Conservation (phyloP, 1,140 invertebrate species). For the Aporrectodea caliginosa region DNA sequence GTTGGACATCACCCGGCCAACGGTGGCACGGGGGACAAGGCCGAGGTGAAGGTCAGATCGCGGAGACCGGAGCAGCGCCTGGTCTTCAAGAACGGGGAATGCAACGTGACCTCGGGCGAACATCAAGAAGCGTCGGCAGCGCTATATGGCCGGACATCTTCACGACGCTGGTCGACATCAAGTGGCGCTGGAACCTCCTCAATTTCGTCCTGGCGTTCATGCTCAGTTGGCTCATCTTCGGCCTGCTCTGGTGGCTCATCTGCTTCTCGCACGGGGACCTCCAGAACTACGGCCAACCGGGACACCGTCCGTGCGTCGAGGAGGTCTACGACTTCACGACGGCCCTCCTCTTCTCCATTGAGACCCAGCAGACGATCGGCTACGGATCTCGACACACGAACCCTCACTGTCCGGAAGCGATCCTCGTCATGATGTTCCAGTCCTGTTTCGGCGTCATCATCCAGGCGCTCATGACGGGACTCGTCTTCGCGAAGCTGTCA, state of each 20-base stretch:
- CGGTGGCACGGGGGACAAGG: too few relatives aligned
- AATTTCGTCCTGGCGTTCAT: constrained; percentile 58
- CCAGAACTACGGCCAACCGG: constrained; percentile 39
- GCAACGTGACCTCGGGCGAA: constrained; percentile 87
- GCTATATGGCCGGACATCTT: constrained; percentile 85
- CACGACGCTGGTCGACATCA: constrained; percentile 73
- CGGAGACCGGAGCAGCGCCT: constrained; percentile 56
- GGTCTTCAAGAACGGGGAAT: constrained; percentile 89
- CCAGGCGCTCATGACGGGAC: constrained; percentile 42
- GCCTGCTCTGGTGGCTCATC: constrained; percentile 58
- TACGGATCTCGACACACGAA: constrained; percentile 68
- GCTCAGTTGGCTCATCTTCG: constrained; percentile 58
- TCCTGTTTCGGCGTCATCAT: constrained; percentile 45
- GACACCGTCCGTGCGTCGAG: constrained; percentile 48
- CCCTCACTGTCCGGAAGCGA: constrained; percentile 43
- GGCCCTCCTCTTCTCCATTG: constrained; percentile 57
- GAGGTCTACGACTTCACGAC: constrained; percentile 43
- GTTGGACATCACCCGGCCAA: too few relatives aligned
- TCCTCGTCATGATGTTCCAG: constrained; percentile 45
- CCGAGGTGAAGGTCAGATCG: too few relatives aligned
- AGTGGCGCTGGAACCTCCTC: constrained; percentile 55
- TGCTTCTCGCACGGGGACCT: constrained; percentile 57
- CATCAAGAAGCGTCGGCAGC: constrained; percentile 78
- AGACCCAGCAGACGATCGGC: constrained; percentile 59
- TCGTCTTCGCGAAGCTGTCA: constrained; percentile 49